Conservation (phyloP, 2,113 vertebrate genomes). For the Penelope pileata region DNA sequence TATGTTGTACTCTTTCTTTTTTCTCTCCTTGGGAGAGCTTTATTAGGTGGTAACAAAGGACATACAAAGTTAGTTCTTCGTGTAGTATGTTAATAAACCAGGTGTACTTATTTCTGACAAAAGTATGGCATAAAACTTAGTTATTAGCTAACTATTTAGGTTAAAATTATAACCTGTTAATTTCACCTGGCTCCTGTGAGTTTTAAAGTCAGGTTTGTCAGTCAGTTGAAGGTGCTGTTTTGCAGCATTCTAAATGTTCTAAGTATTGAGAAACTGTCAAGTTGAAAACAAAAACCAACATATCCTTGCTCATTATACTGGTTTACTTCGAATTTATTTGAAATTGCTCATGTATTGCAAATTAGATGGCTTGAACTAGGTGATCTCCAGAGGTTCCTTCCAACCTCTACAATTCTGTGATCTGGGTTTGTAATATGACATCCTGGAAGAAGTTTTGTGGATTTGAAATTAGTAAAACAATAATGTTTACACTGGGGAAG, state of each 20-base stretch:
- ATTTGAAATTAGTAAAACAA: background rate
- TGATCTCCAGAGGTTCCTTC: too few relatives aligned
- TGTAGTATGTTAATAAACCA: accelerated
- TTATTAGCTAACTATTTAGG: background rate
- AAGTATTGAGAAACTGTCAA: background rate
- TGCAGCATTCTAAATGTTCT: background rate
- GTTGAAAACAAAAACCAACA: background rate
- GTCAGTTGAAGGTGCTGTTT: background rate
- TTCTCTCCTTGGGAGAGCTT: background rate
- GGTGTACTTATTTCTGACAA: background rate
- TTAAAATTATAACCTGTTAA: background rate
- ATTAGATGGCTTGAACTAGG: background rate
- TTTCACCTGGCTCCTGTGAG: background rate
- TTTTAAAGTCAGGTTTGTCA: background rate
- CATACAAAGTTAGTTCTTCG: background rate
- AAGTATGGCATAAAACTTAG: background rate
- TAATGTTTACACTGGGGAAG: background rate
- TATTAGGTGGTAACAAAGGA: background rate
- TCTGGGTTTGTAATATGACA: background rate
- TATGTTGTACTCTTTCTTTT: background rate
- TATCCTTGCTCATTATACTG: background rate
- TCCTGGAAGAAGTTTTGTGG: background rate
- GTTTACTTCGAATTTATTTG: background rate
- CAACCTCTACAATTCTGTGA: background rate
- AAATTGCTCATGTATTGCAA: background rate